Conservation (phyloP, 2,888 invertebrate genomes). For the Baronia brevicornis region DNA sequence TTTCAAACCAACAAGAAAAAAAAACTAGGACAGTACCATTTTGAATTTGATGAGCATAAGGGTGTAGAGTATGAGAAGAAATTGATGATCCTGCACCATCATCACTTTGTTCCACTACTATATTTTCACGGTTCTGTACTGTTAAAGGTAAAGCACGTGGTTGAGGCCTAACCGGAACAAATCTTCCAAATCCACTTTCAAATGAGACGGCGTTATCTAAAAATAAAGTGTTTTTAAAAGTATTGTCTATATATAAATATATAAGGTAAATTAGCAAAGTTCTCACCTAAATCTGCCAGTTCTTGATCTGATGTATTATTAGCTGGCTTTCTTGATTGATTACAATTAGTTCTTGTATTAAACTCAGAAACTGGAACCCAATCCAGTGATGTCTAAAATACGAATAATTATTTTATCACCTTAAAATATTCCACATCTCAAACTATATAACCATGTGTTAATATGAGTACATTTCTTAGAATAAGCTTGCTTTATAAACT, state of each 20-base stretch:
- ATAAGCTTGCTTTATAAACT: slow-evolving; percentile 7
- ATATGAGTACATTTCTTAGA: no score
- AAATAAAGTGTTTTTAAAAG: no score
- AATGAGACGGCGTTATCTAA: slow-evolving; percentile 61
- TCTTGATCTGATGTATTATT: slow-evolving; percentile 69
- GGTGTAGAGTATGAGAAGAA: slow-evolving; percentile 56
- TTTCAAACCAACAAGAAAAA: background rate
- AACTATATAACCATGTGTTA: no score
- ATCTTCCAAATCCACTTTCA: slow-evolving; percentile 68
- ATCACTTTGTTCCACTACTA: slow-evolving; percentile 52
- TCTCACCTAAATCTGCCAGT: slow-evolving; percentile 65
- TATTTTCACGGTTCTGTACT: slow-evolving; percentile 59
- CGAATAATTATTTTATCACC: slow-evolving; percentile 16
- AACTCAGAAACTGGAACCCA: slow-evolving; percentile 73
- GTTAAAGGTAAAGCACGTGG: slow-evolving; percentile 61
- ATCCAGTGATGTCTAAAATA: slow-evolving; percentile 71
- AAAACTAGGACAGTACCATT: slow-evolving; percentile 55
- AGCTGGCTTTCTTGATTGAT: slow-evolving; percentile 63
- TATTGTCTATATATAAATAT: slow-evolving; percentile 15
- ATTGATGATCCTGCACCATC: slow-evolving; percentile 50
- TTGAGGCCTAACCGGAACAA: slow-evolving; percentile 70
- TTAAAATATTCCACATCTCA: no score
- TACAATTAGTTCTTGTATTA: slow-evolving; percentile 63
- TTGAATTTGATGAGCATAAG: slow-evolving; percentile 65
- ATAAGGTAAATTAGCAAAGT: no score